Conservation (phyloP, 2,113 vertebrate species). For the Syrmaticus mikado region DNA sequence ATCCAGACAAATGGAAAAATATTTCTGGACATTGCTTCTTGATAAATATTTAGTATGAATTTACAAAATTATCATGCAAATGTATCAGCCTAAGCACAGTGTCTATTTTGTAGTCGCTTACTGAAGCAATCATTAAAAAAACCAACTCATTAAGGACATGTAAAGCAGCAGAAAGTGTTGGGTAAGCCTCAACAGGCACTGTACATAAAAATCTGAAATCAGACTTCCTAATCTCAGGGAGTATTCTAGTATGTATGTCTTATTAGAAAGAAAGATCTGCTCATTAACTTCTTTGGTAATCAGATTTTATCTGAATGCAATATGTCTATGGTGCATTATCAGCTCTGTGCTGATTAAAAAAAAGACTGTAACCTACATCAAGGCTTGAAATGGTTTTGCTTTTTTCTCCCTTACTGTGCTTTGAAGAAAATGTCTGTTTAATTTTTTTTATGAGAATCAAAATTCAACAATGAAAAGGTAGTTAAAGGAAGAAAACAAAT, state of each 20-base stretch:
- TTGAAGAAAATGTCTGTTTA: neutral
- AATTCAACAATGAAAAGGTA: neutral
- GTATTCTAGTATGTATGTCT: fast-evolving
- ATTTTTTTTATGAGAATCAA: slow-evolving; percentile 7
- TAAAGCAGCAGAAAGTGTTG: neutral
- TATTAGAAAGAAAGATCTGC: neutral
- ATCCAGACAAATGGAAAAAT: neutral
- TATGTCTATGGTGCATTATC: neutral
- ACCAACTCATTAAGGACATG: neutral
- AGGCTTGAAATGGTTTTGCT: neutral
- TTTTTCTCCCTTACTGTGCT: neutral
- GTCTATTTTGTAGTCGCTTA: neutral
- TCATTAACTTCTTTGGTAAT: neutral
- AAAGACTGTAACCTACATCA: neutral
- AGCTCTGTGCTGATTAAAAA: neutral
- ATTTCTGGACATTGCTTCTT: slow-evolving; percentile 1
- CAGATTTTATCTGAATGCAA: neutral
- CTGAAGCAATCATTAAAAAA: neutral
- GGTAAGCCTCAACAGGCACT: neutral
- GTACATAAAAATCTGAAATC: neutral
- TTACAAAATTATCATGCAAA: neutral
- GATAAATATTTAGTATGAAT: neutral
- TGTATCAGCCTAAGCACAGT: neutral
- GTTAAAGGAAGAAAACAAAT: neutral
- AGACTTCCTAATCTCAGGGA: neutral